Conservation (phyloP, 2,888 invertebrate genomes). For the Lymantria monacha region DNA sequence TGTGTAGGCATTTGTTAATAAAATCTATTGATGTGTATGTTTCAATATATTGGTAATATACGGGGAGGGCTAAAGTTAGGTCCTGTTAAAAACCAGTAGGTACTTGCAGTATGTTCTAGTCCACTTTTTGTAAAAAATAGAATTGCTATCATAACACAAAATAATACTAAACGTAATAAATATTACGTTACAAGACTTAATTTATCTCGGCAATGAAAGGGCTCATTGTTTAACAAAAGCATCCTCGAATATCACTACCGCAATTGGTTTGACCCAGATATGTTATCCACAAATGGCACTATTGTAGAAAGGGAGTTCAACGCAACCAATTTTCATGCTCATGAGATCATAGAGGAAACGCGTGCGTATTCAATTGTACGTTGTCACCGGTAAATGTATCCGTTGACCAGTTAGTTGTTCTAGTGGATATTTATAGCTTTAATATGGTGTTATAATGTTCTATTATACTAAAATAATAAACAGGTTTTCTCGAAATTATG, state of each 20-base stretch:
- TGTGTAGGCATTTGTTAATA: too few species aligned
- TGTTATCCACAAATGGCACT: conserved; percentile 30
- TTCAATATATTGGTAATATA: too few species aligned
- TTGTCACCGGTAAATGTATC: conserved; percentile 35
- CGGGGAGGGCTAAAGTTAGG: too few species aligned
- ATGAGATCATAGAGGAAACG: conserved; percentile 63
- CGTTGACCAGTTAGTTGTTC: conserved; percentile 22
- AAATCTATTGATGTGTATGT: too few species aligned
- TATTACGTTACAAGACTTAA: conserved; percentile 22
- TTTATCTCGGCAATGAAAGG: conserved; percentile 21
- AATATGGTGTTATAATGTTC: background rate
- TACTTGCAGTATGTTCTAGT: too few species aligned
- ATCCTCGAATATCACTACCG: conserved; percentile 25
- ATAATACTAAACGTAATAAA: background rate
- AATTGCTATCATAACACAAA: too few species aligned
- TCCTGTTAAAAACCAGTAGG: too few species aligned
- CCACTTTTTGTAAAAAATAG: too few species aligned
- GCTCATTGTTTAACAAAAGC: conserved; percentile 28
- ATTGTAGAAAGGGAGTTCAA: conserved; percentile 41
- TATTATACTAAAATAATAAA: too few species aligned
- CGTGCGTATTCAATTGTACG: conserved; percentile 40
- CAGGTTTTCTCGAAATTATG: too few species aligned
- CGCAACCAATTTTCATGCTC: conserved; percentile 37
- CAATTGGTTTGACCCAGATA: conserved; percentile 54
- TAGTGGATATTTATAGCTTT: conserved; percentile 20